Conservation (phyloP, 2,113 vertebrate genomes). For the Seriola aureovittata region DNA sequence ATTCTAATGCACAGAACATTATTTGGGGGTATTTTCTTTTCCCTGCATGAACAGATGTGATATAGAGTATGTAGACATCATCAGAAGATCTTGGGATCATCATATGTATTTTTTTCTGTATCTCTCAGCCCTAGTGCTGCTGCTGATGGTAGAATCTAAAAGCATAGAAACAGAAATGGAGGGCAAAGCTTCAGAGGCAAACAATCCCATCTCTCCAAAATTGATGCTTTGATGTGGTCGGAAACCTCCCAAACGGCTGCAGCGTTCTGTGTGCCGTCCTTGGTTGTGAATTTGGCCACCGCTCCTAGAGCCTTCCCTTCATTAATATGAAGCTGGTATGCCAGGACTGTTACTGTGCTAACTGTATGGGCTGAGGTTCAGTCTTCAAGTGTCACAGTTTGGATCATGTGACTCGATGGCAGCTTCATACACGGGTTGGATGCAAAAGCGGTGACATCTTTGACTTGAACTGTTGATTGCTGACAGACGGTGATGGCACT, state of each 20-base stretch:
- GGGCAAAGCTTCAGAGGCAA: slow-evolving; percentile 43
- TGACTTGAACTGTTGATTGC: slow-evolving; percentile 18
- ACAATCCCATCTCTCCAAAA: slow-evolving; percentile 58
- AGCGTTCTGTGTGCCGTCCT: slow-evolving; percentile 22
- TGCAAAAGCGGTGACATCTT: neutral
- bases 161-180: slow-evolving; percentile 29
- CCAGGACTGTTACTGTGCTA: slow-evolving; percentile 14
- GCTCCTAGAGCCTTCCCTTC: slow-evolving; percentile 16
- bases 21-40: neutral
- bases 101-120: neutral
- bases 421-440: neutral
- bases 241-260: slow-evolving; percentile 49
- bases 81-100: neutral
- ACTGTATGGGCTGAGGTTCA: slow-evolving; percentile 10
- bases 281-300: slow-evolving; percentile 48
- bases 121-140: neutral
- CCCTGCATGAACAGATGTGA: neutral
- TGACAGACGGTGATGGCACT: slow-evolving; percentile 7
- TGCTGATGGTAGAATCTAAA: slow-evolving; percentile 24
- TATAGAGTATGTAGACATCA: neutral
- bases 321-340: slow-evolving; percentile 15
- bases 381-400: neutral
- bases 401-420: slow-evolving; percentile 1
- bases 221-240: slow-evolving; percentile 61
- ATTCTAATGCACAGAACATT: neutral